A percentile compares a stretch with the other conserved stretches of the same genome.
phyloP scores from a whole-genome alignment of 2,113 vertebrate species.

The Tragelaphus strepsiceros region DNA sequence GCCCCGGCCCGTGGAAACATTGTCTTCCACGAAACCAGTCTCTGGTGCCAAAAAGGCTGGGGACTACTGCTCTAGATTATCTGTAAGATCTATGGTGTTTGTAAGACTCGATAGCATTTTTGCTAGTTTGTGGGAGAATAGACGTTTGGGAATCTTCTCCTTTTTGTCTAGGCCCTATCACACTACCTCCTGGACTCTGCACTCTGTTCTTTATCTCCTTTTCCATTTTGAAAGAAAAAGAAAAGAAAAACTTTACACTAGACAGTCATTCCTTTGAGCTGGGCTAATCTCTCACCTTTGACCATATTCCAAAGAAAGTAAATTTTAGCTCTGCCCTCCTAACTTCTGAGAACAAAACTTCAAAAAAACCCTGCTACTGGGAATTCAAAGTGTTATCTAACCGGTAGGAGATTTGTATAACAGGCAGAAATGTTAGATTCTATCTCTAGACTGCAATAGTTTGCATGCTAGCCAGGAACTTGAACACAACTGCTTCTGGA shows the following conservation, averaged over 20 bases:
- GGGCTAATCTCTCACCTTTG: constrained; percentile 27
- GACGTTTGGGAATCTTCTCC: not conserved
- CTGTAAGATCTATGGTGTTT: not conserved
- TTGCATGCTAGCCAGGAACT: not conserved
- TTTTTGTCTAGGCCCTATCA: not conserved
- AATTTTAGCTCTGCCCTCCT: constrained; percentile 24
- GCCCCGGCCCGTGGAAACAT: not conserved
- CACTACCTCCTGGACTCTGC: not conserved
- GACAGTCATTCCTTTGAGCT: not conserved
- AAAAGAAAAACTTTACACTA: not conserved
- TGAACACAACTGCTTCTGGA: not conserved
- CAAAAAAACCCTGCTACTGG: not conserved
- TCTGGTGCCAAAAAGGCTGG: not conserved
- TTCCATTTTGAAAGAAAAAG: not conserved
- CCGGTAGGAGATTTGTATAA: not conserved
- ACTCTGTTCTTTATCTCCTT: not conserved
- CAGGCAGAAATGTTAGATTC: constrained; percentile 16
- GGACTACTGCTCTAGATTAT: not conserved
- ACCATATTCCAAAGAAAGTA: not conserved
- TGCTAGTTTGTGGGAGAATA: not conserved
- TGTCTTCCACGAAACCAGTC: not conserved
- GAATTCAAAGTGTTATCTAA: constrained; percentile 13
- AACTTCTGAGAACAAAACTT: constrained; percentile 33
- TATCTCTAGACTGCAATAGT: not conserved
- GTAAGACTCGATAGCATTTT: not conserved